Evolutionary conservation across 2,113 vertebrate species (phyloP).

Genomic region (Megalops atlanticus): DNA sequence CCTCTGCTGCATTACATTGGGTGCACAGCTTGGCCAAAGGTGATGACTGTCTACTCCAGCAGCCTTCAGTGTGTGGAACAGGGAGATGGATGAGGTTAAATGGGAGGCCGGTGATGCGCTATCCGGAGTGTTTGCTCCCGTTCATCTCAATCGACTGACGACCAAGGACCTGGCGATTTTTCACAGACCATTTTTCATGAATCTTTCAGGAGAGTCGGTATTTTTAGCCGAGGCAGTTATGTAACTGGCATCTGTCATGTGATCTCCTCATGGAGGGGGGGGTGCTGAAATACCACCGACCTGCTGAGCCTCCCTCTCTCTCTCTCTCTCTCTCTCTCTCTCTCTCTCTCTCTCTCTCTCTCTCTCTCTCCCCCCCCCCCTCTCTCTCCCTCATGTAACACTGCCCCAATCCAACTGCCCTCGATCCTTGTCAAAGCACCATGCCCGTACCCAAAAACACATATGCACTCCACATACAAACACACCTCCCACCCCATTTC

Average conservation of each 20-base stretch:
- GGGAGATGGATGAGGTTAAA: neutral
- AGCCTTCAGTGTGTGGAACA: neutral
- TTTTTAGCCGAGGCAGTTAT: conserved; percentile 71
- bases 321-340: neutral
- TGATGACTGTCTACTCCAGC: neutral
- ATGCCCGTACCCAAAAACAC: neutral
- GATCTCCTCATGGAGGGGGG: conserved; percentile 57
- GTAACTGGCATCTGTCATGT: conserved; percentile 75
- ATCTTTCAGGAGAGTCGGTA: conserved; percentile 67
- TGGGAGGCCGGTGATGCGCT: neutral
- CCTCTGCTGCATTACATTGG: neutral
- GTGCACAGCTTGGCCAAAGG: neutral
- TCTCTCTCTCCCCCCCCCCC: neutral
- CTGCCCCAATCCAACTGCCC: neutral
- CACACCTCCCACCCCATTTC: neutral
- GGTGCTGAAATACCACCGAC: neutral
- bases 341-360: neutral
- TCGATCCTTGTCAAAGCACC: neutral
- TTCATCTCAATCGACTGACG: neutral
- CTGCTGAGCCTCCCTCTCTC: neutral
- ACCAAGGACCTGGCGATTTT: conserved; percentile 17
- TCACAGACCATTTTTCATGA: conserved; percentile 55
- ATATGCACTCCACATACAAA: neutral
- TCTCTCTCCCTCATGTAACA: too few species aligned
- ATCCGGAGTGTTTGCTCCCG: neutral